These are phyloP conservation scores for Campaea margaritaria DNA, from an alignment of 2,888 invertebrate species.

Conservation along the genomic window DNA sequence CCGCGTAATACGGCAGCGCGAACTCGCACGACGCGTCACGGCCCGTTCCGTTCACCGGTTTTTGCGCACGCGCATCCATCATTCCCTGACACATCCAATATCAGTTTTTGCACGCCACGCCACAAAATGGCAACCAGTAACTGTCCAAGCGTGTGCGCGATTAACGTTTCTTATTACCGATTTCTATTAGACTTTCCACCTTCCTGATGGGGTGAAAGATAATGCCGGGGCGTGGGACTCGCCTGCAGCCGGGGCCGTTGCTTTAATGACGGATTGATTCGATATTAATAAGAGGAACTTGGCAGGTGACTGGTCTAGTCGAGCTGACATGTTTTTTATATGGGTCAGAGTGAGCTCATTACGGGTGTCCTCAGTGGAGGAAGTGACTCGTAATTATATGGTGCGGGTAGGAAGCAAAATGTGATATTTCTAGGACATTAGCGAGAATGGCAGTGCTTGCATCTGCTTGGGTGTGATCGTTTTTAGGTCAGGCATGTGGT, in stretches of 20 bases:
- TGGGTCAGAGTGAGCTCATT: constrained; percentile 41
- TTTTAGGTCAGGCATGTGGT: too few relatives aligned
- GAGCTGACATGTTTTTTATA: constrained; percentile 58
- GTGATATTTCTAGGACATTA: constrained; percentile 40
- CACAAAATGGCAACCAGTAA: constrained; percentile 68
- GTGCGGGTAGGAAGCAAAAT: constrained; percentile 36
- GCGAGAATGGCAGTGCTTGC: constrained; percentile 27
- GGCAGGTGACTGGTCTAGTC: constrained; percentile 61
- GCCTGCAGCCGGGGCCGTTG: constrained; percentile 49
- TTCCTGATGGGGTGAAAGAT: constrained; percentile 82
- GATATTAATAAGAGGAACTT: constrained; percentile 80
- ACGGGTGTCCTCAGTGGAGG: constrained; percentile 34
- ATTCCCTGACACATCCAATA: constrained; percentile 84
- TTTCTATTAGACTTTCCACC: constrained; percentile 84
- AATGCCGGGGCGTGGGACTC: constrained; percentile 80
- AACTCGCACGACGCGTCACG: constrained; percentile 63
- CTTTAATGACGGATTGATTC: constrained; percentile 80
- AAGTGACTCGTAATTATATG: constrained; percentile 37
- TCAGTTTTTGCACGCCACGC: constrained; percentile 74
- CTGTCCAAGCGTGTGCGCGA: constrained; percentile 74
- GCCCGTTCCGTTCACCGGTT: constrained; percentile 73
- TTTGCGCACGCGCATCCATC: constrained; percentile 80
- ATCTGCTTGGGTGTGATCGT: constrained; percentile 23
- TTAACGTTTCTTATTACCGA: constrained; percentile 82
- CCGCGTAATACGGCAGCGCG: constrained; percentile 34